Evolutionary conservation across 1,140 invertebrate species (phyloP).

Genomic region (Archegozetes longisetosus): DNA sequence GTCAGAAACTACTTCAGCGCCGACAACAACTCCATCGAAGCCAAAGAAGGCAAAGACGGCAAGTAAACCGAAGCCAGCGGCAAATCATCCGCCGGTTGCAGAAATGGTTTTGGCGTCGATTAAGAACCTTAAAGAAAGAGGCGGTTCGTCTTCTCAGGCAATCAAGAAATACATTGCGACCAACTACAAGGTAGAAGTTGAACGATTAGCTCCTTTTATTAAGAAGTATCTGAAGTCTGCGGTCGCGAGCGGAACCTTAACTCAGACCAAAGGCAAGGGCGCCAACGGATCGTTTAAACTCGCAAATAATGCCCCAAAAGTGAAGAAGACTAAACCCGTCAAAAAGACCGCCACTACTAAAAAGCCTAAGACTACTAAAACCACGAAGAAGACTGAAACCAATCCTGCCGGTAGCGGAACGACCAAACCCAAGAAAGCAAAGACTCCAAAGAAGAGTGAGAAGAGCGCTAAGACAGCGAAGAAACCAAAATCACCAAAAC

Average conservation of each 20-base stretch:
- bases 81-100: conserved; percentile 26
- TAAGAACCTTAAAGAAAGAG: conserved; percentile 32
- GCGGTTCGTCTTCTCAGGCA: conserved; percentile 23
- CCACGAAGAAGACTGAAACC: too few species aligned
- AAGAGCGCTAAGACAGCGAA: too few species aligned
- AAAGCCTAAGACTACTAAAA: conserved; percentile 19
- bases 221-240: conserved; percentile 22
- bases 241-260: conserved; percentile 18
- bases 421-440: too few species aligned
- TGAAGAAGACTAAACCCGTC: neutral
- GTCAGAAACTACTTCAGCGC: conserved; percentile 9
- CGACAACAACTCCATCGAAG: conserved; percentile 12
- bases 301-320: too few species aligned
- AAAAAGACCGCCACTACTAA: conserved; percentile 11
- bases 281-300: conserved; percentile 24
- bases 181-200: conserved; percentile 24
- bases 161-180: conserved; percentile 25
- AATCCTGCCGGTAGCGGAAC: neutral
- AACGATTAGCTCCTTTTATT: conserved; percentile 24
- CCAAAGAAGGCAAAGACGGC: conserved; percentile 1
- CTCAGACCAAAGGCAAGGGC: conserved; percentile 23
- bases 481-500: conserved; percentile 5
- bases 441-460: too few species aligned
- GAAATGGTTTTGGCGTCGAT: conserved; percentile 39
- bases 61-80: conserved; percentile 19